A percentile compares a stretch with the other conserved stretches of the same genome.
These are phyloP conservation scores for Napeogenes sylphis DNA, from an alignment of 2,888 invertebrate species.

Conservation along the genomic window DNA sequence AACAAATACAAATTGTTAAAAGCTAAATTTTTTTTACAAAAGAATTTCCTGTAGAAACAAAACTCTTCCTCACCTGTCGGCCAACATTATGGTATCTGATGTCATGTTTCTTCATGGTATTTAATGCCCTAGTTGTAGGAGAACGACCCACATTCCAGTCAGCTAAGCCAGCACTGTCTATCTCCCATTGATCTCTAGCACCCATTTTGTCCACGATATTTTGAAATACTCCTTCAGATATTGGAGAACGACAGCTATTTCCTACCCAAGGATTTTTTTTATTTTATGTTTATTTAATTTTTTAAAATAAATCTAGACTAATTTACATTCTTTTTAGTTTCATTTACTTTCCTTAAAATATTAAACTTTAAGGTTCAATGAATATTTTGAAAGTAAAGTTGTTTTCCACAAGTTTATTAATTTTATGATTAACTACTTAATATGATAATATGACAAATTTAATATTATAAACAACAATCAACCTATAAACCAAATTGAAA, in stretches of 20 bases:
- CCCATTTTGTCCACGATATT: constrained; percentile 27
- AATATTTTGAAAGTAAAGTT: no score
- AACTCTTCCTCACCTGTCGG: constrained; percentile 17
- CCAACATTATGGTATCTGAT: constrained; percentile 24
- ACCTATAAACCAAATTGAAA: neutral
- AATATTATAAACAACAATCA: no score
- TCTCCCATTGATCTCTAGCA: constrained; percentile 24
- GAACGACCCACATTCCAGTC: constrained; percentile 27
- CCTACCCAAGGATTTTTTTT: constrained; percentile 9
- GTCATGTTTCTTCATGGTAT: constrained; percentile 23
- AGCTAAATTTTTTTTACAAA: no score
- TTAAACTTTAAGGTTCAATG: no score
- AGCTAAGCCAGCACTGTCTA: constrained; percentile 27
- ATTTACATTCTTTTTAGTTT: no score
- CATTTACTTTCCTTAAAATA: no score
- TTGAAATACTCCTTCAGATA: constrained; percentile 26
- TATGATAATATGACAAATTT: no score
- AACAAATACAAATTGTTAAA: no score
- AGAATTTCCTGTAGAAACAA: neutral
- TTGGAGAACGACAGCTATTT: constrained; percentile 28
- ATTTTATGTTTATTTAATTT: no score
- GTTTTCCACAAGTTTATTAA: no score
- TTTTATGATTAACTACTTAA: no score
- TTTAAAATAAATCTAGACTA: no score
- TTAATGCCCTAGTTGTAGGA: constrained; percentile 17